Conservation (phyloP, 2,113 vertebrate genomes). For the Agapornis roseicollis region DNA sequence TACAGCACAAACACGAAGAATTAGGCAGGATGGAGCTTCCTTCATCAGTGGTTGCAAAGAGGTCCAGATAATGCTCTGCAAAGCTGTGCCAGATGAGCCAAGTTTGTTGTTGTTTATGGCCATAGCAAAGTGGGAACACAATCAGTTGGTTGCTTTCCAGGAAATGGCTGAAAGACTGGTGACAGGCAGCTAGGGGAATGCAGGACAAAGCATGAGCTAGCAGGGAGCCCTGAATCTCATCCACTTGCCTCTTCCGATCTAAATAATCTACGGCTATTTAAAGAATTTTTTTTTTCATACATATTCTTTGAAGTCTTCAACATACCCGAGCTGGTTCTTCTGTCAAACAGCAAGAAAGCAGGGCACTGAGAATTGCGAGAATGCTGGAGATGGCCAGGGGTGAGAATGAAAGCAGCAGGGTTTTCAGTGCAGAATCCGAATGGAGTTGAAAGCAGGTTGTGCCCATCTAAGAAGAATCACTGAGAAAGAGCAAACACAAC, state of each 20-base stretch:
- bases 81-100: rapidly evolving
- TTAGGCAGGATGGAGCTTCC: background rate
- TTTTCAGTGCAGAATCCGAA: background rate
- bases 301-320: background rate
- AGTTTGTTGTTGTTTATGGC: background rate
- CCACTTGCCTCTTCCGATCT: background rate
- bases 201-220: background rate
- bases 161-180: background rate
- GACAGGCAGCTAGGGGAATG: background rate
- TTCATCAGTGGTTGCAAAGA: rapidly evolving
- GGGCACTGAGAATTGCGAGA: background rate
- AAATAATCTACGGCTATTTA: background rate
- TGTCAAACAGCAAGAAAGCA: background rate
- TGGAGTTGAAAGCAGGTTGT: background rate
- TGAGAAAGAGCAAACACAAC: background rate
- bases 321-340: background rate
- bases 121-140: background rate
- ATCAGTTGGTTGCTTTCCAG: slow-evolving; percentile 39
- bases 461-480: background rate
- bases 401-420: background rate
- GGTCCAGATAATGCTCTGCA: background rate
- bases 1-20: background rate
- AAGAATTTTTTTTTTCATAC: background rate
- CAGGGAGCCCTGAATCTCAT: background rate
- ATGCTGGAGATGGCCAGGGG: background rate